These are phyloP conservation scores for Pantelozetes paolii DNA, from an alignment of 2,888 invertebrate genomes.

Conservation along the genomic window DNA sequence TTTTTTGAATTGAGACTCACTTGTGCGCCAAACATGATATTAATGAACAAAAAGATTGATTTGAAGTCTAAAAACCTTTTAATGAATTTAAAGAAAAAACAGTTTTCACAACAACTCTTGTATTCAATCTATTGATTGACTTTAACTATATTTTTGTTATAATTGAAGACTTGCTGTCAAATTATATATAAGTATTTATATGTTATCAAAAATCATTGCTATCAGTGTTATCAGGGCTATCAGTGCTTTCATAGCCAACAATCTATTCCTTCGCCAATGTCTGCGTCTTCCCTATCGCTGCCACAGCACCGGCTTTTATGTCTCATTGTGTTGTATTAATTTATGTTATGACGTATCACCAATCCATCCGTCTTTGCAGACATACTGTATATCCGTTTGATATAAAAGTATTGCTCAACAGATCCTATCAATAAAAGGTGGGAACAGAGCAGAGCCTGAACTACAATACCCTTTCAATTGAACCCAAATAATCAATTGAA, in stretches of 20 bases:
- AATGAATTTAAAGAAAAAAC: background rate
- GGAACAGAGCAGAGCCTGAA: background rate
- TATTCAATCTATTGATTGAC: background rate
- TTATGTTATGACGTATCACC: background rate
- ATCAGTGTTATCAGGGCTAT: no score
- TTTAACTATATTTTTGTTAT: background rate
- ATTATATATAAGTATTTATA: no score
- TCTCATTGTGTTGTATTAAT: slow-evolving; percentile 25
- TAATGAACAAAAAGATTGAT: background rate
- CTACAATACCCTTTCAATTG: background rate
- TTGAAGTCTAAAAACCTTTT: background rate
- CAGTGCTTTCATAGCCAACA: background rate
- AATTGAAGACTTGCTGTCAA: background rate
- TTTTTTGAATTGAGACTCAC: background rate
- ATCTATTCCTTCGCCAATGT: no score
- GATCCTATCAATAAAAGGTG: background rate
- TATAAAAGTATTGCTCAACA: background rate
- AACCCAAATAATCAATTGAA: background rate
- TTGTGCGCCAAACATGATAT: background rate
- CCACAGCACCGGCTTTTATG: background rate
- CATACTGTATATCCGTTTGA: slow-evolving; percentile 2
- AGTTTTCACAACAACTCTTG: no score
- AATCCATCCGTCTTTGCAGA: background rate
- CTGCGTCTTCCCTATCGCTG: no score
- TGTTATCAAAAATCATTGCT: no score